These are phyloP conservation scores for Epirrhoe alternata DNA, from an alignment of 2,888 invertebrate species.

Conservation along the genomic window DNA sequence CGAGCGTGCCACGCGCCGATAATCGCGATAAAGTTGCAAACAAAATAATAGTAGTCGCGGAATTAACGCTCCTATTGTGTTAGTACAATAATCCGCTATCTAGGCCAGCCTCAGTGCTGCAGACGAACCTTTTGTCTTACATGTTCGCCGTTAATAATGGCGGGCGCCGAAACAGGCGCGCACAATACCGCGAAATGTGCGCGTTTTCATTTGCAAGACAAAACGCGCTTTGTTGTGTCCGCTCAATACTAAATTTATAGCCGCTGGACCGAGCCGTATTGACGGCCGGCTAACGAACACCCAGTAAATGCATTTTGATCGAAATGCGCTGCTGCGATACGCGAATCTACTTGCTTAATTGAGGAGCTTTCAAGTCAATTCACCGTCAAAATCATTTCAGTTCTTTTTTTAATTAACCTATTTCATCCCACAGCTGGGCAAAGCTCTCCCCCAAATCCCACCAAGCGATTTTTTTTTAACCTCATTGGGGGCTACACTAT, in stretches of 20 bases:
- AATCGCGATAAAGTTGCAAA: constrained; percentile 82
- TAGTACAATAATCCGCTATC: constrained; percentile 85
- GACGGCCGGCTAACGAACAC: constrained; percentile 80
- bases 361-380: constrained; percentile 7
- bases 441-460: too few species aligned
- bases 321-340: constrained; percentile 43
- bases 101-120: constrained; percentile 85
- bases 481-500: too few species aligned
- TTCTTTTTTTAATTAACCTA: too few species aligned
- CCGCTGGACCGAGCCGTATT: constrained; percentile 80
- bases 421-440: too few species aligned
- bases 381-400: too few species aligned
- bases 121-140: constrained; percentile 86
- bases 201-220: constrained; percentile 86
- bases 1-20: constrained; percentile 64
- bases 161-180: constrained; percentile 85
- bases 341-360: constrained; percentile 44
- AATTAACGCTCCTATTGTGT: constrained; percentile 85
- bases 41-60: constrained; percentile 83
- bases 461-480: too few species aligned
- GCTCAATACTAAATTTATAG: constrained; percentile 85
- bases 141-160: constrained; percentile 85
- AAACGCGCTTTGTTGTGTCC: constrained; percentile 84
- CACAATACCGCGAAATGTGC: constrained; percentile 85
- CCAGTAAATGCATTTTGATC: constrained; percentile 80